Evolutionary conservation across 2,797 vertebrate genomes (phyloP), one percentile per base, ranked within the genome.

Genomic region (Aulostomus chinensis): DNA sequence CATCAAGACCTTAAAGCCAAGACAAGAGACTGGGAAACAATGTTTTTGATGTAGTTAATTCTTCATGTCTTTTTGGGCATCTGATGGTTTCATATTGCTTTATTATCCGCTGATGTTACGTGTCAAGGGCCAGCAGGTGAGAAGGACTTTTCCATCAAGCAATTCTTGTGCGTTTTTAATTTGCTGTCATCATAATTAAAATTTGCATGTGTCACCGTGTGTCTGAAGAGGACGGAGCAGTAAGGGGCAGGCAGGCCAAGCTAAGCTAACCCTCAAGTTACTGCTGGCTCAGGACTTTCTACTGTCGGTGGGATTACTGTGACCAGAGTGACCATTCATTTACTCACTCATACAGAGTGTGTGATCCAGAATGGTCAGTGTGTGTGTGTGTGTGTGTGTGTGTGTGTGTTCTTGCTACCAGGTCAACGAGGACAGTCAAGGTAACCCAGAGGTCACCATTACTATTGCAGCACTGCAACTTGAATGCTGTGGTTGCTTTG

Each of bases 281-380:
- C 58, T 83, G 83, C 82, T 78, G 61, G 53, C 62, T 87, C 81
- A 79, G 81, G 64, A 63, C 51, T 81, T 84, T 86, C 58, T 58
- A 66, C 73, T 80, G 73, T 84, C 62, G 47, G 41, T 63, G 58
- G 76, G 79, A 81, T 86, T 81, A 83, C 58, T 68, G 68, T 63
- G 70, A 72, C 63, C 61, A 77, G 56, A 30, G 64, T 0, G 57
- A 26, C 24, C 66, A 58, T 79, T 77, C 60, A 65, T 70, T 58
- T 8, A 55, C 41, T 52, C 62, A 40, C 62, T 46, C 49, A 25
- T 18, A 33, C 37, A 15, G 48, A 45, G 63, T 47, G 63, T 55
- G 35, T 17, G 0, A 68, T 80, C 69, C 79, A 84, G 73, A 85
- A 84, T 11, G 49, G 50, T 73, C 80, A 77, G 20, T 14, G 24